A percentile compares a stretch with the other conserved stretches of the same genome.
Conservation (phyloP, 2,797 vertebrate genomes). For the Enteromius thamalakanensis region DNA sequence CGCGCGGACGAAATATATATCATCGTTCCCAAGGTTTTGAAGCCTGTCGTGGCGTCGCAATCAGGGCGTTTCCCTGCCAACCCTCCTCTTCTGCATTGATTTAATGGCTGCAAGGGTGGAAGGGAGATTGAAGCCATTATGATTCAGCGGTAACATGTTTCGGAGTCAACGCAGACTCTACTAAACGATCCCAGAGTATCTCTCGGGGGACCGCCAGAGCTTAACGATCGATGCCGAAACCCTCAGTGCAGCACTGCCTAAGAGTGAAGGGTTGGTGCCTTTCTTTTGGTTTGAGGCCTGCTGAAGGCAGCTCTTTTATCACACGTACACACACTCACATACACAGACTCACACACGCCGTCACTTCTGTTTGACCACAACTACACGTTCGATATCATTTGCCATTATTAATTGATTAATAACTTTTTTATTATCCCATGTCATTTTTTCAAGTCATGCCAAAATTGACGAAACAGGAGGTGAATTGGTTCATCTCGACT, state of each 20-base stretch:
- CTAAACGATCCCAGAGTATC: slow-evolving; percentile 46
- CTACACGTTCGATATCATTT: slow-evolving; percentile 46
- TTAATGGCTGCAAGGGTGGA: slow-evolving; percentile 21
- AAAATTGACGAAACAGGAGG: slow-evolving; percentile 61
- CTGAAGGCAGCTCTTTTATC: slow-evolving; percentile 67
- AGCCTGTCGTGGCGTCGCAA: slow-evolving; percentile 50
- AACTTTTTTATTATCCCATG: slow-evolving; percentile 42
- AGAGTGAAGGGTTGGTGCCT: slow-evolving; percentile 65
- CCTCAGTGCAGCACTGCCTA: slow-evolving; percentile 70
- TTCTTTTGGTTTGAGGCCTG: slow-evolving; percentile 64
- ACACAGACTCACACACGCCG: slow-evolving; percentile 19
- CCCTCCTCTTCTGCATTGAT: slow-evolving; percentile 60
- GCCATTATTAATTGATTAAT: slow-evolving; percentile 47
- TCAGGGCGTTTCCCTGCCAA: slow-evolving; percentile 55
- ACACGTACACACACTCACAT: slow-evolving; percentile 36
- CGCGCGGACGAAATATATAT: slow-evolving; percentile 30
- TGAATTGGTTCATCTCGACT: slow-evolving; percentile 61
- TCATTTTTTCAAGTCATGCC: slow-evolving; percentile 66
- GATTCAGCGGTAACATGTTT: slow-evolving; percentile 53
- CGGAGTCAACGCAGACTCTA: slow-evolving; percentile 44
- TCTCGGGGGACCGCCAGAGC: slow-evolving; percentile 67
- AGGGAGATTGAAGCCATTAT: slow-evolving; percentile 54
- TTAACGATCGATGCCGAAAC: slow-evolving; percentile 76
- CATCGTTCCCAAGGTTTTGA: slow-evolving; percentile 47
- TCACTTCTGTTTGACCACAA: slow-evolving; percentile 37